These are phyloP conservation scores for Fabriciana adippe DNA, from an alignment of 2,888 invertebrate genomes.

Conservation along the genomic window DNA sequence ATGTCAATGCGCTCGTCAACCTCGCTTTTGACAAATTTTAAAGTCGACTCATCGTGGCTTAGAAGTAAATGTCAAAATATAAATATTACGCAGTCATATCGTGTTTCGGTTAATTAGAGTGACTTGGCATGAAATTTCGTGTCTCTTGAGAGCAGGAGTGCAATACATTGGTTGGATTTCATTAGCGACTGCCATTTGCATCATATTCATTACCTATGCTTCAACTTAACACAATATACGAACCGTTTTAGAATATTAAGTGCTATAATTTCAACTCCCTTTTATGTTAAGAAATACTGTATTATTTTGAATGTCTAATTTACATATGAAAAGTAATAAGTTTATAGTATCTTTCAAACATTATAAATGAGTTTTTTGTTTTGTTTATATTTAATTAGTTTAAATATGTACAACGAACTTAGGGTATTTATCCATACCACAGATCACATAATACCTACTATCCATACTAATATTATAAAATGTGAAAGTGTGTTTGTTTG, in stretches of 20 bases:
- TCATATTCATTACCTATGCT: constrained; percentile 21
- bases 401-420: no score
- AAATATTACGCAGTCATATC: constrained; percentile 19
- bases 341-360: neutral
- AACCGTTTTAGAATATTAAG: constrained; percentile 21
- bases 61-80: constrained; percentile 4
- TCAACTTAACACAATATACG: constrained; percentile 24
- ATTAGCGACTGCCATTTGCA: constrained; percentile 27
- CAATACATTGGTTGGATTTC: constrained; percentile 25
- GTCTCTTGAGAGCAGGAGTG: constrained; percentile 23
- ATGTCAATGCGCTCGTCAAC: no score
- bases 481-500: no score
- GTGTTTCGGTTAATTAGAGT: constrained; percentile 21
- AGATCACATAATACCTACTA: no score
- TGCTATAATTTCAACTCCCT: constrained; percentile 2
- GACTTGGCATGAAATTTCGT: constrained; percentile 20
- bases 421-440: no score
- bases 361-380: no score
- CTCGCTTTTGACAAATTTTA: neutral
- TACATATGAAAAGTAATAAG: neutral
- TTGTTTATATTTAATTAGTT: no score
- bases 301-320: no score
- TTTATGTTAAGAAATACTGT: neutral
- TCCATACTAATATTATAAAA: no score
- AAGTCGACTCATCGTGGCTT: neutral